A percentile compares a stretch with the other conserved stretches of the same genome.
phyloP scores from a whole-genome alignment of 2,888 invertebrate genomes.

The Caenorhabditis sinica region DNA sequence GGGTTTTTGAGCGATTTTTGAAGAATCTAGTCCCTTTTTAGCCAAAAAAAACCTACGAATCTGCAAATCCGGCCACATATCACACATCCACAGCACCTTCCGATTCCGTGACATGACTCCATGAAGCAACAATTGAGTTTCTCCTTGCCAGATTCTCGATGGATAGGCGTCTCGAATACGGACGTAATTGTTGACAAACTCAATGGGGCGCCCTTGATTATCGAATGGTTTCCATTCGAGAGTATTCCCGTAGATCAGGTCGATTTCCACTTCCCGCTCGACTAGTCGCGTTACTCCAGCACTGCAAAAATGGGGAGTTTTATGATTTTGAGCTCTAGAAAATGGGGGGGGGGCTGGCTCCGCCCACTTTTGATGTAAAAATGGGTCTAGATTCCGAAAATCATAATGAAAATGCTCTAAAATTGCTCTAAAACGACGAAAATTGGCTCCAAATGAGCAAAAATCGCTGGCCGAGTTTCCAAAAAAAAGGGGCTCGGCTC shows the following conservation, averaged over 20 bases:
- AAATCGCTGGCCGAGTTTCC: no score
- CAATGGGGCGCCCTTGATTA: background rate
- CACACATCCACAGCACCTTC: slow-evolving; percentile 45
- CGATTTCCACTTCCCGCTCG: background rate
- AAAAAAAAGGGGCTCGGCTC: no score
- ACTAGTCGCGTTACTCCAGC: background rate
- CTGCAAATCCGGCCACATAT: slow-evolving; percentile 49
- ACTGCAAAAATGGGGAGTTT: no score
- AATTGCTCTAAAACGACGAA: no score
- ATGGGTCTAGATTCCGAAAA: no score
- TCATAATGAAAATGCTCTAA: no score
- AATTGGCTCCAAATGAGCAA: no score
- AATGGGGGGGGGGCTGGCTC: no score
- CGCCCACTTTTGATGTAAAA: no score
- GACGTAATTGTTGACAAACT: slow-evolving; percentile 5
- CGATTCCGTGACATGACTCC: slow-evolving; percentile 58
- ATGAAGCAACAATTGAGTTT: slow-evolving; percentile 26
- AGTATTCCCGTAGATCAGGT: slow-evolving; percentile 19
- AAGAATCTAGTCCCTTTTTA: background rate
- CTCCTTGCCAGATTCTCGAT: slow-evolving; percentile 20
- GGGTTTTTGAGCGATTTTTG: no score
- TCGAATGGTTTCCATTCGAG: background rate
- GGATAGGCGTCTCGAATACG: background rate
- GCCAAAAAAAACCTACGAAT: slow-evolving; percentile 35
- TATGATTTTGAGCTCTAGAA: no score